phyloP scores from a whole-genome alignment of 2,797 vertebrate species.

The Champsocephalus gunnari region DNA sequence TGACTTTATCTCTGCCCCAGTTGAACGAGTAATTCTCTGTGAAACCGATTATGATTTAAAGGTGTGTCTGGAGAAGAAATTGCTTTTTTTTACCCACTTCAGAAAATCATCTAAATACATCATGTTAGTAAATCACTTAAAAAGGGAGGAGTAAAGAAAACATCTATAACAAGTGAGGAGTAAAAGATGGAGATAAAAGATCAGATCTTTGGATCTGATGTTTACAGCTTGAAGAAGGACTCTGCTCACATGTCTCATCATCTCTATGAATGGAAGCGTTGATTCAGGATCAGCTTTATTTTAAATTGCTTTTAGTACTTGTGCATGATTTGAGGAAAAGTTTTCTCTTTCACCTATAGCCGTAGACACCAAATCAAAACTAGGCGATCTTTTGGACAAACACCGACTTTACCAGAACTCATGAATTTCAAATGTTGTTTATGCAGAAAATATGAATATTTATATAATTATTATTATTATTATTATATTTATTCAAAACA shows the following conservation, averaged over 20 bases:
- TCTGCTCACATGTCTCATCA: constrained; percentile 40
- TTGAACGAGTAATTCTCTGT: constrained; percentile 60
- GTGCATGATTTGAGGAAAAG: constrained; percentile 27
- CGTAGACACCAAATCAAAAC: constrained; percentile 42
- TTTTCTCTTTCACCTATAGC: constrained; percentile 9
- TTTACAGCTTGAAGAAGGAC: constrained; percentile 13
- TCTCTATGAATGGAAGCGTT: constrained; percentile 10
- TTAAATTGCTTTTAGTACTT: constrained; percentile 19
- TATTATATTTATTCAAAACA: not conserved
- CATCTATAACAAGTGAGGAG: constrained; percentile 44
- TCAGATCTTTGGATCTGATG: constrained; percentile 40
- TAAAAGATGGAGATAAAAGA: constrained; percentile 43
- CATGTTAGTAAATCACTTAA: constrained; percentile 41
- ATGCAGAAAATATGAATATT: not conserved
- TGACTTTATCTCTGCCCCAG: constrained; percentile 57
- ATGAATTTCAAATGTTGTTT: constrained; percentile 5
- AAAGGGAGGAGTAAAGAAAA: constrained; percentile 49
- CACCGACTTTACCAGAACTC: constrained; percentile 17
- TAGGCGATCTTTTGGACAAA: constrained; percentile 16
- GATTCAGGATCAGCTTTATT: constrained; percentile 12
- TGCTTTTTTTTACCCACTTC: constrained; percentile 46
- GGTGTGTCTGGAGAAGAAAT: constrained; percentile 55
- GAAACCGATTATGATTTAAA: constrained; percentile 49
- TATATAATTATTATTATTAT: not conserved
- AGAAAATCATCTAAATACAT: constrained; percentile 54